Evolutionary conservation across 2,113 vertebrate species (phyloP), one percentile per base, ranked within the genome.

Genomic region (Tringa solitaria): DNA sequence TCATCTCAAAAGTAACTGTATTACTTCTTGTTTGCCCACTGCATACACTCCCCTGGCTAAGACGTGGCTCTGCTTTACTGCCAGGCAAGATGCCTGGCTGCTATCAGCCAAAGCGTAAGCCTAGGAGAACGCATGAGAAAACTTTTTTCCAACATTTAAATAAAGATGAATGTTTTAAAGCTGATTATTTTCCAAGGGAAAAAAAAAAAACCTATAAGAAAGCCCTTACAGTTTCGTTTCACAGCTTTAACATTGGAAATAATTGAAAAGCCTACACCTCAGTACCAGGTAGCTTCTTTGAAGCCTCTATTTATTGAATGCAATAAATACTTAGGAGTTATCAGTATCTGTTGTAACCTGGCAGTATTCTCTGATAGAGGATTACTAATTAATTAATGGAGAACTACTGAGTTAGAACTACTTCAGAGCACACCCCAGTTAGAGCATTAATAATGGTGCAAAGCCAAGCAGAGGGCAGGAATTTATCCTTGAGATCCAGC

Each of bases 321-420:
- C 73, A 94, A 78, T 90, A 95, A 96, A 93, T 90, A 91, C 84
- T 93, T 77, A 9, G 33, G 59, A 87, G 67, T 73, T 94, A 88
- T 84, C 88, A 64, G 68, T 64, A 86, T 48, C 72, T 96, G 85
- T 80, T 91, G 59, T 81, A 85, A 77, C 39, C 73, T 84, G 77
- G 76, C 72, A 80, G 51, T 48, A 67, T 70, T 74, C 69, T 89
- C 53, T 22, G 79, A 39, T 26, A 84, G 51, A 90, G n/a, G 88
- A 78, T 94, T 95, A 86, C 46, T 87, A 84, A 95, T 94, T 87
- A 92, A 96, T 95, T 91, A 91, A 91, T 63, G 33, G 74, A 68
- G 56, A 89, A 78, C 77, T 84, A 91, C 45, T 79, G 65, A 95
- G 69, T 95, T 82, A 94, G 48, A 87, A 8, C 20, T 32, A 51